A percentile compares a stretch with the other conserved stretches of the same genome.
Evolutionary conservation across 2,113 vertebrate species (phyloP).

Genomic region (Shinisaurus crocodilurus): DNA sequence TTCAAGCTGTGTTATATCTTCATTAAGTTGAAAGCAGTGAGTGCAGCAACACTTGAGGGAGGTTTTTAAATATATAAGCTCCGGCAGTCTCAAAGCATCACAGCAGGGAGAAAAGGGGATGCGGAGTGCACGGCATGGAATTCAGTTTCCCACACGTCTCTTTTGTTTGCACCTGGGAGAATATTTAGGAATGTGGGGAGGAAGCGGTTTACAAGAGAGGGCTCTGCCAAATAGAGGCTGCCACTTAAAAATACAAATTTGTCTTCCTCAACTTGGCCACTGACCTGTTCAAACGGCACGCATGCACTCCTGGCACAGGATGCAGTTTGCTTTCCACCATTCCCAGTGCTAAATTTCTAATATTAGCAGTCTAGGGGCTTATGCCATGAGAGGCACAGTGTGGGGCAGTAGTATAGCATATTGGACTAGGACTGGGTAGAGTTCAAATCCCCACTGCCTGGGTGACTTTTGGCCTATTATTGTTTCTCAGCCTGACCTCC

Average conservation of each 20-base stretch:
- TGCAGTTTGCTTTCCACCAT: neutral
- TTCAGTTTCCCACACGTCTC: neutral
- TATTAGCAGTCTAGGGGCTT: neutral
- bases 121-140: neutral
- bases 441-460: neutral
- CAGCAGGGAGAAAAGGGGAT: neutral
- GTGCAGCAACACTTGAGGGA: neutral
- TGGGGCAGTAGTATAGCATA: neutral
- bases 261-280: neutral
- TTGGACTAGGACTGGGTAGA: neutral
- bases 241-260: slow-evolving; percentile 17
- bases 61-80: neutral
- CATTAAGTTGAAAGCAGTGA: neutral
- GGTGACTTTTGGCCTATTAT: neutral
- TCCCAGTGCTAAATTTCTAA: neutral
- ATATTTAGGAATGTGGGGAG: neutral
- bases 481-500: neutral
- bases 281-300: neutral
- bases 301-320: slow-evolving; percentile 29
- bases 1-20: slow-evolving; percentile 8
- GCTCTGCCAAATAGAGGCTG: neutral
- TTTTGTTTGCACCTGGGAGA: neutral
- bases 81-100: neutral
- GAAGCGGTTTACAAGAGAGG: slow-evolving; percentile 3
- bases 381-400: neutral